These are phyloP conservation scores for Sussaba pulchella DNA, from an alignment of 2,888 invertebrate genomes.

Conservation along the genomic window DNA sequence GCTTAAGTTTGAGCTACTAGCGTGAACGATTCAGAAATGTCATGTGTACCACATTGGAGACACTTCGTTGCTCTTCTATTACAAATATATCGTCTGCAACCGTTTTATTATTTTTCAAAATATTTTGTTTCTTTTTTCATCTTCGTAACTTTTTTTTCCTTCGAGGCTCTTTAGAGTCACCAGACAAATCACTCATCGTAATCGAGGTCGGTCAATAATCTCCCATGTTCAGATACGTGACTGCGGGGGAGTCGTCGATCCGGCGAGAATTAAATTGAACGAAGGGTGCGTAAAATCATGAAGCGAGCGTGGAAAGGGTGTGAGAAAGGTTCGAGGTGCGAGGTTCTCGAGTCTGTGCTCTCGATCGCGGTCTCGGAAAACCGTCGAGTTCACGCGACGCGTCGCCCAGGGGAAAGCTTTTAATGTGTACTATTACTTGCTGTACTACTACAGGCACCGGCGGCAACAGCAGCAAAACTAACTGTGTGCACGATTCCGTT, in stretches of 20 bases:
- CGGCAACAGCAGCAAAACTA: not conserved
- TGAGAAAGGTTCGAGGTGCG: not conserved
- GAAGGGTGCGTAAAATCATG: slow-evolving; percentile 4
- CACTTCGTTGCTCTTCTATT: too few relatives aligned
- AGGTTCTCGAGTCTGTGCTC: not conserved
- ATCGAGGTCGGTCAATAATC: too few relatives aligned
- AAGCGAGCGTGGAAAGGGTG: not conserved
- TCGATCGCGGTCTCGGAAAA: not conserved
- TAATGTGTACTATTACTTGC: slow-evolving; percentile 17
- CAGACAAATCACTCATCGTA: too few relatives aligned
- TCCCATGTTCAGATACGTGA: too few relatives aligned
- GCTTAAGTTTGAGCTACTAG: too few relatives aligned
- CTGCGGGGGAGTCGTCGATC: not conserved
- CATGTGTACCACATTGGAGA: too few relatives aligned
- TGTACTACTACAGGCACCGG: not conserved
- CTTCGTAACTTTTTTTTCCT: too few relatives aligned
- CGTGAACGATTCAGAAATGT: too few relatives aligned
- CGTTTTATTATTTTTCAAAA: too few relatives aligned
- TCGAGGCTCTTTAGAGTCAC: too few relatives aligned
- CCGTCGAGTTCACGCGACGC: not conserved
- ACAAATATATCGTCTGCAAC: too few relatives aligned
- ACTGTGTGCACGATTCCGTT: slow-evolving; percentile 2
- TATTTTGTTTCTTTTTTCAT: too few relatives aligned
- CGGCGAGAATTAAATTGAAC: not conserved
- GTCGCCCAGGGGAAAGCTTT: slow-evolving; percentile 20